Evolutionary conservation across 2,113 vertebrate genomes (phyloP).

Genomic region (Polypterus senegalus): DNA sequence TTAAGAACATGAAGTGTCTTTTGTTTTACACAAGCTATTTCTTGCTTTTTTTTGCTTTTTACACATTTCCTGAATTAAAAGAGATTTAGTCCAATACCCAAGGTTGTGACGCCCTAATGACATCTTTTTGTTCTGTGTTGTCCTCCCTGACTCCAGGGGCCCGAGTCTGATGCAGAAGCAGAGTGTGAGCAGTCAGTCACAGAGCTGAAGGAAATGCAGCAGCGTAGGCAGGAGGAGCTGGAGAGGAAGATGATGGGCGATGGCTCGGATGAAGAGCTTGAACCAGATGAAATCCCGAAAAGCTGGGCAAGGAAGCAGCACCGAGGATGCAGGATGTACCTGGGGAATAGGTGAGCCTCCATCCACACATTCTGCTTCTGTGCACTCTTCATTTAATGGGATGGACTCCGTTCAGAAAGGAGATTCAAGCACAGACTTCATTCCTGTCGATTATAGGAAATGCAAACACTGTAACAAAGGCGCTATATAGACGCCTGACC

Average conservation of each 20-base stretch:
- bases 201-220: constrained; percentile 65
- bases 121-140: constrained; percentile 8
- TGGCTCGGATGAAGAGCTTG: constrained; percentile 68
- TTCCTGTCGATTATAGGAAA: no score
- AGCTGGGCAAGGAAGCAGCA: constrained; percentile 30
- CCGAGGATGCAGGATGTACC: constrained; percentile 64
- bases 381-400: no score
- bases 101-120: background rate
- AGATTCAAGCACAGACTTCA: no score
- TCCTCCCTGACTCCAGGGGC: constrained; percentile 54
- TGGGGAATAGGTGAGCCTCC: constrained; percentile 85
- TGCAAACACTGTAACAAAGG: no score
- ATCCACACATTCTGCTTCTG: no score
- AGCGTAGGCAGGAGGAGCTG: constrained; percentile 62
- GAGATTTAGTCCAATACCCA: no score
- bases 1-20: no score
- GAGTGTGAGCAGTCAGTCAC: constrained; percentile 86
- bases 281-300: constrained; percentile 24
- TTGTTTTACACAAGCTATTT: no score
- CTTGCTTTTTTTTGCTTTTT: no score
- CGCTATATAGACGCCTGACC: no score
- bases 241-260: constrained; percentile 87
- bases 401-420: no score
- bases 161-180: constrained; percentile 78
- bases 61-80: no score